Base-by-base conservation (phyloP, 1,140 invertebrate genomes). In the Aporrectodea caliginosa region DNA sequence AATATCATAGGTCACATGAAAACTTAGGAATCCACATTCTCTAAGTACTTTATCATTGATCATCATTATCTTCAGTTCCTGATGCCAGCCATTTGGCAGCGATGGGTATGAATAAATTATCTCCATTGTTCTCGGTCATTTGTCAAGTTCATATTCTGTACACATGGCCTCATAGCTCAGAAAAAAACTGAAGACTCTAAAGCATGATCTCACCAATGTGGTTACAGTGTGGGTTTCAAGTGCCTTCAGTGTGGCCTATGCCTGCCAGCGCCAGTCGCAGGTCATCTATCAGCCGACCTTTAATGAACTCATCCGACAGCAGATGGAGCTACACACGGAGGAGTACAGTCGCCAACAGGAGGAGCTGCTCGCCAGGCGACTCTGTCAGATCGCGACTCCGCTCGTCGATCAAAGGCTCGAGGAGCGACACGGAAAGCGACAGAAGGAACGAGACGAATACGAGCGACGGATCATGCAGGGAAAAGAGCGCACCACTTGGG, bases 241-340 rank as follows among this genome's bases (percentile, higher is more conserved):
- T n/a, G 93, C 94, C 84, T 95, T 95, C 91, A 93, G 93, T 86
- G 94, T 95, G 92, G 94, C 94, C 83, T 95, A 94, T 89, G 93
- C 94, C 84, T 92, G 93, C 84, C 93, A 95, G 88, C 90, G 93
- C 85, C 43, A 58, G 43, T 83, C 81, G 73, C 85, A 85, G 32
- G 43, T 58, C 6, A 58, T 58, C 6, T 69, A 31, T 76, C 81
- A 78, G 79, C 88, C 84, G 29, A 86, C 87, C 58, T 88, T 88
- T 82, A 84, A 88, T 81, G 86, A 87, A 77, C 81, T 88, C 14
- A 88, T 88, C 32, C 85, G 87, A 74, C 83, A 84, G 58, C 87
- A 87, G 78, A 80, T 87, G 68, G 80, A 81, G 2, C 83, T 84
- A 69, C 87, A 88, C 75, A 84, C 85, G 74, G 84, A 84, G 1